A percentile compares a stretch with the other conserved stretches of the same genome.
Evolutionary conservation across 2,888 invertebrate species (phyloP).

Genomic region (Empis livida): DNA sequence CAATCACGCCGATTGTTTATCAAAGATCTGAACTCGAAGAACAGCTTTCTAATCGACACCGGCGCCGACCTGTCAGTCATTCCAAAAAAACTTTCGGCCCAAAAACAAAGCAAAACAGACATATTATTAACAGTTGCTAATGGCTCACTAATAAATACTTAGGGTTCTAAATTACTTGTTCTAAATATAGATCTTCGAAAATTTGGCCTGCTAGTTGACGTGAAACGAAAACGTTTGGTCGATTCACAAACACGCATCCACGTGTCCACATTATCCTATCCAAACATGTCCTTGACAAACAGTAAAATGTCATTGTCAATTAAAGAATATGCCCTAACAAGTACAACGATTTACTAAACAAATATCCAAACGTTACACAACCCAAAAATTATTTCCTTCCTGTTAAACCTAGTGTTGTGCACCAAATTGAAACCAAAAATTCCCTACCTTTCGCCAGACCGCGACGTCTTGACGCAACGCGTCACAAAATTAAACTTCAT

Average conservation of each 20-base stretch:
- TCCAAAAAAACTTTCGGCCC: background rate
- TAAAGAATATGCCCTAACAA: background rate
- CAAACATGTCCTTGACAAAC: background rate
- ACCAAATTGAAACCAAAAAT: background rate
- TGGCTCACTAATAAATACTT: background rate
- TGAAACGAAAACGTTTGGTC: background rate
- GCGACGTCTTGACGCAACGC: background rate
- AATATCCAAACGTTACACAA: background rate
- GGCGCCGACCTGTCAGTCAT: background rate
- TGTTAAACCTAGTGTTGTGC: background rate
- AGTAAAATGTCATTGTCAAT: background rate
- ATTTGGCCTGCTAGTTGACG: background rate
- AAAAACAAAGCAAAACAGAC: background rate
- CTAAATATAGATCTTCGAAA: background rate
- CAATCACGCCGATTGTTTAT: background rate
- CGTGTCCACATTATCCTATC: background rate
- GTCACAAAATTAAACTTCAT: background rate
- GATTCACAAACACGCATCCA: background rate
- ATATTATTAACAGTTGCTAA: background rate
- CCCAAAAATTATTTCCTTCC: background rate
- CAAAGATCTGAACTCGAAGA: background rate
- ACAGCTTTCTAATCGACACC: background rate
- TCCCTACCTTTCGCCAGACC: slow-evolving; percentile 13
- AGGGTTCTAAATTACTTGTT: background rate
- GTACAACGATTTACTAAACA: background rate